phyloP scores from a whole-genome alignment of 2,888 invertebrate genomes.

The Meteorus colon region DNA sequence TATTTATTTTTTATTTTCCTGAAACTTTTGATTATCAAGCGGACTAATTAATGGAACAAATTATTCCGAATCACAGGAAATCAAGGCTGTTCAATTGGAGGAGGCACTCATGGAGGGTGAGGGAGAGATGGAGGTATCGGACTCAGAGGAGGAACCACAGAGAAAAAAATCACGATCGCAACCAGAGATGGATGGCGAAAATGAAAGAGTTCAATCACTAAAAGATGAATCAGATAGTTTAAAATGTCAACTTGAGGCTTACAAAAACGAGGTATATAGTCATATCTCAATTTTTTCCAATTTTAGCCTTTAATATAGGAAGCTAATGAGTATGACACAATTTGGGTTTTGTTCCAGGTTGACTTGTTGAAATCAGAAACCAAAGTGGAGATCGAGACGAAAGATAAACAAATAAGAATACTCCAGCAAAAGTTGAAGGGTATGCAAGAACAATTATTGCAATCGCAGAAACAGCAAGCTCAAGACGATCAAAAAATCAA shows the following conservation, averaged over 20 bases:
- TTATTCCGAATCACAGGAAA: slow-evolving; percentile 75
- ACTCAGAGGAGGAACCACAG: slow-evolving; percentile 79
- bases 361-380: slow-evolving; percentile 89
- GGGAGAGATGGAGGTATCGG: slow-evolving; percentile 92
- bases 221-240: slow-evolving; percentile 93
- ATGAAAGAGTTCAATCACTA: slow-evolving; percentile 66
- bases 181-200: slow-evolving; percentile 59
- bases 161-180: slow-evolving; percentile 65
- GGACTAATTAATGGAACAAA: neutral
- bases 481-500: slow-evolving; percentile 76
- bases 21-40: neutral
- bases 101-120: slow-evolving; percentile 81
- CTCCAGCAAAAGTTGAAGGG: slow-evolving; percentile 80
- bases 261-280: slow-evolving; percentile 84
- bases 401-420: slow-evolving; percentile 88
- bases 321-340: neutral
- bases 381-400: slow-evolving; percentile 85
- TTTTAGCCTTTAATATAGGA: no score
- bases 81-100: slow-evolving; percentile 80
- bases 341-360: slow-evolving; percentile 72
- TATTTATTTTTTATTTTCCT: neutral
- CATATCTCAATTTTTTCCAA: no score
- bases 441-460: slow-evolving; percentile 78
- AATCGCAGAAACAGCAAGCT: slow-evolving; percentile 75
- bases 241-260: slow-evolving; percentile 92